Evolutionary conservation across 2,888 invertebrate species (phyloP).

Genomic region (Luffia ferchaultella): DNA sequence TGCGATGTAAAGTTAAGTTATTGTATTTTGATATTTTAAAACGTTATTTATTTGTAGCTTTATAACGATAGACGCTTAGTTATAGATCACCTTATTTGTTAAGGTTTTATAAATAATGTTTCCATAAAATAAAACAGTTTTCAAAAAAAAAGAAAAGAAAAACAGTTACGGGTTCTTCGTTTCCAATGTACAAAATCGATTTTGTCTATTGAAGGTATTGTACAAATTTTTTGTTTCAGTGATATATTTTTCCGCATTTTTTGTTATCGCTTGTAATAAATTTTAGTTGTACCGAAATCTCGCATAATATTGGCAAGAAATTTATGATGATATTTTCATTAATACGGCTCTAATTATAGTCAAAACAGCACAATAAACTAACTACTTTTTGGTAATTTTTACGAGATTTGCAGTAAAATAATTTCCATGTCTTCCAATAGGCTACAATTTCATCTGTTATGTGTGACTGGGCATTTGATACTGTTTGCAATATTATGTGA

Average conservation of each 20-base stretch:
- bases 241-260: too few species aligned
- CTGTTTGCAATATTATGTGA: not conserved
- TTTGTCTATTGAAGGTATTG: conserved; percentile 19
- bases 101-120: not conserved
- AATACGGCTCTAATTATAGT: not conserved
- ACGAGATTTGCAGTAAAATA: too few species aligned
- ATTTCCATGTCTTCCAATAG: conserved; percentile 52
- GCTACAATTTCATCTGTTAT: conserved; percentile 28
- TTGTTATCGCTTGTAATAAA: not conserved
- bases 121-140: not conserved
- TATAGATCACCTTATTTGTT: not conserved
- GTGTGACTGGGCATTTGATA: too few species aligned
- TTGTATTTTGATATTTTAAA: conserved; percentile 64
- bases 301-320: not conserved
- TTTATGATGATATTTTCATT: not conserved
- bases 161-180: conserved; percentile 6
- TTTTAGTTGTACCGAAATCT: not conserved
- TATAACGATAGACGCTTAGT: conserved; percentile 46
- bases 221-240: conserved; percentile 21
- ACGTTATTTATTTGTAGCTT: conserved; percentile 66
- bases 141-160: not conserved
- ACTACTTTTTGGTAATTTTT: not conserved
- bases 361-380: not conserved
- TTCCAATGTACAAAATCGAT: conserved; percentile 7
- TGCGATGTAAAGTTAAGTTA: conserved; percentile 58